A percentile compares a stretch with the other conserved stretches of the same genome.
These are phyloP conservation scores for Etheostoma cragini DNA, from an alignment of 2,113 vertebrate species.

Conservation along the genomic window DNA sequence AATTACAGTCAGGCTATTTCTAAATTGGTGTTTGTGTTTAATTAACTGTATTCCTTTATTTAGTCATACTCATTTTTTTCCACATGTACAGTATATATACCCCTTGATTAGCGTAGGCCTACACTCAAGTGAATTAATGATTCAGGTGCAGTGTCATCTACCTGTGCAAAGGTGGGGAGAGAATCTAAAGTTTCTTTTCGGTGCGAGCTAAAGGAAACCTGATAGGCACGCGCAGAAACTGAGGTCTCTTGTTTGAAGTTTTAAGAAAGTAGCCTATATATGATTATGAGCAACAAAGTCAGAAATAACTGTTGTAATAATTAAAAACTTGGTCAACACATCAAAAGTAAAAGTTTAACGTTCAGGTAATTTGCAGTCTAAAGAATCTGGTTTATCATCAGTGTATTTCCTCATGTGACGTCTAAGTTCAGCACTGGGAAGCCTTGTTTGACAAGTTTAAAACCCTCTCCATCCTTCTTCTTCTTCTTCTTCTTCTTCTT, in stretches of 20 bases:
- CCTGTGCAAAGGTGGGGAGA: slow-evolving; percentile 52
- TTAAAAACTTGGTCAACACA: background rate
- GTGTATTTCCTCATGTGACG: background rate
- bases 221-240: slow-evolving; percentile 37
- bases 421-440: background rate
- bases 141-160: slow-evolving; percentile 63
- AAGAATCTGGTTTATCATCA: background rate
- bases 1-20: slow-evolving; percentile 1
- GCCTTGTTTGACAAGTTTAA: background rate
- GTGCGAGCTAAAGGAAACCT: slow-evolving; percentile 63
- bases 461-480: background rate
- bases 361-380: background rate
- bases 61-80: background rate
- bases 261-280: background rate
- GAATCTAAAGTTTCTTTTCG: slow-evolving; percentile 77
- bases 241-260: background rate
- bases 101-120: background rate
- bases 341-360: background rate
- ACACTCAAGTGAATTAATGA: slow-evolving; percentile 67
- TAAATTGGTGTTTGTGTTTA: background rate
- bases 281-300: background rate
- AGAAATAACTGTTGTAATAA: background rate
- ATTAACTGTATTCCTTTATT: background rate
- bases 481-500: background rate
- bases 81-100: background rate